Conservation (phyloP, 2,888 invertebrate species). For the Sphinx pinastri region DNA sequence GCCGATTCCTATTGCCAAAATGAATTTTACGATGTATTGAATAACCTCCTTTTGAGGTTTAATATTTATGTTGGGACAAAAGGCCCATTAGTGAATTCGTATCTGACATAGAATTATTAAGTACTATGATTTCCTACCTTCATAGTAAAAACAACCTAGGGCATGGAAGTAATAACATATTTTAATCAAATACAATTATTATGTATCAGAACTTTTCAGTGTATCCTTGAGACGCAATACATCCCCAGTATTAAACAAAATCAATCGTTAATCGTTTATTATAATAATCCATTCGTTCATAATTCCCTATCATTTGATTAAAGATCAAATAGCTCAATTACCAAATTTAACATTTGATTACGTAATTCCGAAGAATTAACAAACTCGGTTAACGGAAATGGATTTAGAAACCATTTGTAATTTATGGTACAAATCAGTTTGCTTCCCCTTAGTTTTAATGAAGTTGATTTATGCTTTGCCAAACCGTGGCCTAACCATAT, state of each 20-base stretch:
- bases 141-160: neutral
- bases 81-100: too few species aligned
- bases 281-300: neutral
- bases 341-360: neutral
- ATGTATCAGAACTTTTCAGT: too few species aligned
- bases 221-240: neutral
- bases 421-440: neutral
- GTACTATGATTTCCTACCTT: too few species aligned
- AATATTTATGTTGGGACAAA: too few species aligned
- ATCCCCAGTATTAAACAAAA: neutral
- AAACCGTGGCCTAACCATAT: neutral
- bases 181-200: too few species aligned
- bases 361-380: neutral
- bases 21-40: neutral
- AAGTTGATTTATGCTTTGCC: slow-evolving; percentile 11
- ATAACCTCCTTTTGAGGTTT: too few species aligned
- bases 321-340: neutral
- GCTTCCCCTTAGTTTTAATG: neutral
- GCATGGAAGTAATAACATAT: neutral
- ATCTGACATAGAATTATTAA: too few species aligned
- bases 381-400: neutral
- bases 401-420: neutral
- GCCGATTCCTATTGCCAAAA: neutral
- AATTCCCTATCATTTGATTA: neutral
- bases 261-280: neutral